Evolutionary conservation across 2,888 invertebrate genomes (phyloP).

Genomic region (Morpho helenor): DNA sequence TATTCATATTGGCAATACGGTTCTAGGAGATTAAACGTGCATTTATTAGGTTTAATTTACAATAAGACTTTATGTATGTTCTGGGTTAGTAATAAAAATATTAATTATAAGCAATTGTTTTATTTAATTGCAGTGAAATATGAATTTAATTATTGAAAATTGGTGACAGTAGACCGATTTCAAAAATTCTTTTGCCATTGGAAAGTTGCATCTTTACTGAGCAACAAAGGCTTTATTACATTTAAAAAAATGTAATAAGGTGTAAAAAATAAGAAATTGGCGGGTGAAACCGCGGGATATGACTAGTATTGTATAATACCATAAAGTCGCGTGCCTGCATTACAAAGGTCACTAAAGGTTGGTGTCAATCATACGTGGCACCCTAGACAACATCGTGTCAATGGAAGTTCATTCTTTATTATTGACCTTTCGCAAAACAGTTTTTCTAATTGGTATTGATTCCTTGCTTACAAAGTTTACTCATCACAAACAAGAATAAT

Average conservation of each 20-base stretch:
- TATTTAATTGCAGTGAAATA: neutral
- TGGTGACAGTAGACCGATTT: no score
- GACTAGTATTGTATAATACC: neutral
- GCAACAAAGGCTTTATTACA: no score
- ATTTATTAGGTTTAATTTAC: constrained; percentile 29
- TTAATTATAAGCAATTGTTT: constrained; percentile 15
- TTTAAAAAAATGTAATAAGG: no score
- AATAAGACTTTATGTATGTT: constrained; percentile 1
- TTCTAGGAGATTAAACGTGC: constrained; percentile 23
- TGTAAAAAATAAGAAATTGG: no score
- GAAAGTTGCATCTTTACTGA: no score
- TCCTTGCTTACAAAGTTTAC: neutral
- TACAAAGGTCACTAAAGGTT: constrained; percentile 50
- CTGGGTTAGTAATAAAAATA: constrained; percentile 7
- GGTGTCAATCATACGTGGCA: constrained; percentile 43
- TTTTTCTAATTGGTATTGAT: neutral
- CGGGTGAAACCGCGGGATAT: no score
- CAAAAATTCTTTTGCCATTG: no score
- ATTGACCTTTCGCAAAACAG: no score
- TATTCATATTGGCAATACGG: constrained; percentile 7
- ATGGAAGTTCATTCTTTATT: constrained; percentile 13
- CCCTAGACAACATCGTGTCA: constrained; percentile 17
- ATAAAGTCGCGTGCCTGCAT: constrained; percentile 23
- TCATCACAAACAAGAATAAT: no score
- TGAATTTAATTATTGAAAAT: no score